Conservation (phyloP, 2,888 invertebrate species). For the Actias luna region DNA sequence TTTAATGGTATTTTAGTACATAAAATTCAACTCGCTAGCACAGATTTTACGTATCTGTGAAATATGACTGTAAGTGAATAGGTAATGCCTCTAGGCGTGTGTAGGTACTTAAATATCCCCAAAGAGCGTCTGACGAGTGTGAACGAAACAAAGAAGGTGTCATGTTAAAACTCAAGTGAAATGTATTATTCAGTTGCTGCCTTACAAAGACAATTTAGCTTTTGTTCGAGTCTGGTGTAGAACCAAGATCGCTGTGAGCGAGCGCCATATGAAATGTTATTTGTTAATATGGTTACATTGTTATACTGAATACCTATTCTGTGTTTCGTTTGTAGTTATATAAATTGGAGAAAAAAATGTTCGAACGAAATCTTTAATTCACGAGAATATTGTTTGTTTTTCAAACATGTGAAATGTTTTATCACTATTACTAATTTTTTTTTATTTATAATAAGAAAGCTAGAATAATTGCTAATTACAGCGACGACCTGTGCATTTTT, state of each 20-base stretch:
- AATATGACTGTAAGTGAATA: conserved; percentile 15
- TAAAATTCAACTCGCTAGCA: background rate
- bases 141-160: conserved; percentile 60
- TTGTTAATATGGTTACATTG: conserved; percentile 22
- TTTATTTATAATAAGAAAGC: too few relatives aligned
- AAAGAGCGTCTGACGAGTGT: conserved; percentile 35
- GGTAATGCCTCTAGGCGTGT: conserved; percentile 12
- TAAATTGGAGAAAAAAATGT: too few relatives aligned
- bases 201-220: conserved; percentile 51
- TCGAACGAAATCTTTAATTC: too few relatives aligned
- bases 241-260: conserved; percentile 33
- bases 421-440: too few relatives aligned
- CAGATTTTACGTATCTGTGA: conserved; percentile 3
- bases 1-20: background rate
- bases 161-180: conserved; percentile 65
- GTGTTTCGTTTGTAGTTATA: background rate
- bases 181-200: conserved; percentile 63
- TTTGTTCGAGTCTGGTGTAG: conserved; percentile 50
- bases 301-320: conserved; percentile 4
- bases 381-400: too few relatives aligned
- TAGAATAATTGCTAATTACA: too few relatives aligned
- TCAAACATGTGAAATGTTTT: too few relatives aligned
- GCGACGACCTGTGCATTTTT: too few relatives aligned
- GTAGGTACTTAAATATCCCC: conserved; percentile 21
- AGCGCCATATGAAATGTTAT: conserved; percentile 29